Evolutionary conservation across 2,113 vertebrate genomes (phyloP), one percentile per base, ranked within the genome.

Genomic region (Microcebus lehilahytsara): DNA sequence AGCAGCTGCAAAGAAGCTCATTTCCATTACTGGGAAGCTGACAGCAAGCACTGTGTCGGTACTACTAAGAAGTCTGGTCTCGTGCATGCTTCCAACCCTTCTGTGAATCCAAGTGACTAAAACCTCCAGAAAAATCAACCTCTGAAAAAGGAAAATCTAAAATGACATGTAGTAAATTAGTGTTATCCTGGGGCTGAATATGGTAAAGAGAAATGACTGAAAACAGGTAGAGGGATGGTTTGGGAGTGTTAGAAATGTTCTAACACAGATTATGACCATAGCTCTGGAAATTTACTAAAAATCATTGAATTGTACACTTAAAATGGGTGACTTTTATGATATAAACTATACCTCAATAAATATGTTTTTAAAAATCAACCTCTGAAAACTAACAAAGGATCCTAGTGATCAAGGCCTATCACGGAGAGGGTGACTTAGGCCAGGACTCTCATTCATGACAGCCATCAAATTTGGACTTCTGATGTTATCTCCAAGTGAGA

Each of bases 301-400:
- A 49, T 77, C 46, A 49, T 49, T 30, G 25, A 77, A 32, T 9
- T 16, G 4, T 77, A 49, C 46, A 32, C 23, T 77, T 77, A 49
- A 17, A 32, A 30, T 49, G 27, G 42, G 27, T 5, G 42, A 49
- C 42, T 19, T 49, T 32, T 49, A 27, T 30, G 42, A 49, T 49
- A 32, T 77, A 77, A 74, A 77, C 3, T 19, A 17, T 75, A 27
- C 25, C 42, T 17, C 74, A 46, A 75, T 49, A 32, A 32, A 49
- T 42, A 1, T 17, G 2, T 49, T 75, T 75, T 25, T 42, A 74
- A 42, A 69, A 74, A 4, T 8, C 42, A 51, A 40, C 30, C 34
- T 96, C 69, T 93, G 34, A 77, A 96, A 88, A 75, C 37, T 56
- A 92, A 86, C 20, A 51, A 80, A 89, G 25, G 69, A 51, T 51